Base-by-base conservation (phyloP, 2,113 vertebrate genomes). In the Trichomycterus rosablanca region DNA sequence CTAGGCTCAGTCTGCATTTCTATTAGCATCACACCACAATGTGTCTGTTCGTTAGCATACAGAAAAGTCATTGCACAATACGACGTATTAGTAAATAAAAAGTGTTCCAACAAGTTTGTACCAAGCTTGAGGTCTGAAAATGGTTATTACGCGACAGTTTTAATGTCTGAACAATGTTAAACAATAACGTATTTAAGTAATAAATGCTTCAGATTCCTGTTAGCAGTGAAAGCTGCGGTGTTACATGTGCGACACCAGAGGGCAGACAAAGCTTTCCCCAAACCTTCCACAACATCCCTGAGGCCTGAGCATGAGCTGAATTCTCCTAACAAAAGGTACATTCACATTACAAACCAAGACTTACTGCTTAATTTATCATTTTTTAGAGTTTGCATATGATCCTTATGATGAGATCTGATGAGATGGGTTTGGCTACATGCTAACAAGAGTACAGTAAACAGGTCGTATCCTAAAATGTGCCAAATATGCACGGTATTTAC, bases 1-100 rank as follows among this genome's bases (percentile, higher is more conserved):
- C 64, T 20, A 58, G 71, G 71, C 67, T 74, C 71, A 74, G 59
- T 46, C 34, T 63, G 67, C 58, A 69, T n/a, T 32, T 64, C 45
- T 51, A 16, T 37, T 20, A 20, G 48, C 32, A 30, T 30, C 26
- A 28, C n/a, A n/a, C n/a, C n/a, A 61, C 9, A 39, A 28, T 46
- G 10, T 23, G 43, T 55, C 48, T 56, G 42, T 63, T 68, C 35
- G 12, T 65, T 51, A 70, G 40, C 44, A 64, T 18, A 42, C 12
- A 50, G 14, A 46, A 37, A 57, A 30, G 28, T 35, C 22, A 64
- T 54, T 60, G 63, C n/a, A 66, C 35, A 57, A 61, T 11, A 51
- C 8, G 37, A 7, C 7, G 42, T 45, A 53, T 37, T 60, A 56
- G 14, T 46, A 30, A 5, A 58, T 50, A 57, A n/a, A 68, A 44